Percentiles rank a stretch among this genome's conserved stretches.
These are phyloP conservation scores for Campoletis raptor DNA, from an alignment of 2,888 invertebrate species.

Conservation along the genomic window DNA sequence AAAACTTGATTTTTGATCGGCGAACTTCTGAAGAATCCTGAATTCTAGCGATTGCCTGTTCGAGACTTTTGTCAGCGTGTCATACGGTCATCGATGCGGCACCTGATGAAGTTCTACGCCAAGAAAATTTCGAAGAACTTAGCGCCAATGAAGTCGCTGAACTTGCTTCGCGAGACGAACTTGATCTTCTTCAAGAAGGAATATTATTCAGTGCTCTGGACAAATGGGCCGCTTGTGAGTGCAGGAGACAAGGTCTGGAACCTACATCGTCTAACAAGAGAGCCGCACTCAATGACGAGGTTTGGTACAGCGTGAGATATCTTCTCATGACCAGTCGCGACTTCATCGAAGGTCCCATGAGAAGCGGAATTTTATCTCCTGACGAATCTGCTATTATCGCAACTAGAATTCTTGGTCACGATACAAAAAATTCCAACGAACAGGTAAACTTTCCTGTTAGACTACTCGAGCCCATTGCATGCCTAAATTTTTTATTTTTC, in stretches of 20 bases:
- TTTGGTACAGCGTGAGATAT: slow-evolving; percentile 88
- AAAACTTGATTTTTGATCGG: slow-evolving; percentile 13
- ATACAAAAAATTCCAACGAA: slow-evolving; percentile 62
- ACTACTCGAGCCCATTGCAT: neutral
- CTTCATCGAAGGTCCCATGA: slow-evolving; percentile 87
- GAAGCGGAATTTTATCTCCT: slow-evolving; percentile 86
- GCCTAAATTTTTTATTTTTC: neutral
- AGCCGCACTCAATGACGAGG: slow-evolving; percentile 84
- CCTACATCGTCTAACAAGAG: slow-evolving; percentile 86
- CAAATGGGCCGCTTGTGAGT: slow-evolving; percentile 87
- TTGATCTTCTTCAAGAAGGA: slow-evolving; percentile 88
- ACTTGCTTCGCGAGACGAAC: slow-evolving; percentile 89
- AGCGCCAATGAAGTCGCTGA: slow-evolving; percentile 88
- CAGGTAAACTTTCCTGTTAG: slow-evolving; percentile 36
- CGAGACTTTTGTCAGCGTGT: slow-evolving; percentile 89
- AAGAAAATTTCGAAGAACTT: slow-evolving; percentile 88
- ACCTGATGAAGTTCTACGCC: slow-evolving; percentile 86
- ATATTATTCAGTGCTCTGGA: slow-evolving; percentile 88
- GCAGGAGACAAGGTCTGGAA: slow-evolving; percentile 86
- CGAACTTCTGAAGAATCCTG: neutral
- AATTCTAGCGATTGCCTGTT: slow-evolving; percentile 84
- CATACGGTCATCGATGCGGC: slow-evolving; percentile 88
- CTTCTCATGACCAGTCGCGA: slow-evolving; percentile 89
- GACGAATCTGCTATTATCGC: slow-evolving; percentile 84
- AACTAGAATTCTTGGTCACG: slow-evolving; percentile 77